A percentile compares a stretch with the other conserved stretches of the same genome.
These are phyloP conservation scores for Oncorhynchus clarkii DNA, from an alignment of 2,113 vertebrate species.

Conservation along the genomic window DNA sequence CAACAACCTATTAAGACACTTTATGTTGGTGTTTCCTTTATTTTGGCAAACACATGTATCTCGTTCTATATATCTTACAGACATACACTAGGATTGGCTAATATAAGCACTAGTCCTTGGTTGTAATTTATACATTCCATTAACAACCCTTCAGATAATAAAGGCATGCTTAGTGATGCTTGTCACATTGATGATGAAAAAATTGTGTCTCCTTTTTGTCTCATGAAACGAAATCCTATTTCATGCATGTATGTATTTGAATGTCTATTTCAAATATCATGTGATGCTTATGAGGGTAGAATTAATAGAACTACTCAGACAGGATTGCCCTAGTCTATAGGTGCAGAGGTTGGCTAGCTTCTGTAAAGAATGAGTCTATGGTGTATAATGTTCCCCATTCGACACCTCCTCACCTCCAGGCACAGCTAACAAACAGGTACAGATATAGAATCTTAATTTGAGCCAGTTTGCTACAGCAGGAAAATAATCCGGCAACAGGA, in stretches of 20 bases:
- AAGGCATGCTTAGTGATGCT: not conserved
- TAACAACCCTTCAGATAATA: not conserved
- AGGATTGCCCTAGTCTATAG: not conserved
- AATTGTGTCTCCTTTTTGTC: too few species aligned
- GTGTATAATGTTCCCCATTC: too few species aligned
- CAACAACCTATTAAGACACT: too few species aligned
- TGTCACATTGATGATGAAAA: not conserved
- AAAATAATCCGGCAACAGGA: too few species aligned
- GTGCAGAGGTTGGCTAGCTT: not conserved
- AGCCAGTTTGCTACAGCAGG: too few species aligned
- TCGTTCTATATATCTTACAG: not conserved
- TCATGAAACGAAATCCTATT: not conserved
- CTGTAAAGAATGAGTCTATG: too few species aligned
- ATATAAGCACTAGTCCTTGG: not conserved
- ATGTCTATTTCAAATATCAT: not conserved
- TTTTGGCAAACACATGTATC: too few species aligned
- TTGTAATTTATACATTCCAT: not conserved
- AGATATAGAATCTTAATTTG: too few species aligned
- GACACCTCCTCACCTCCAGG: not conserved
- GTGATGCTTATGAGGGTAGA: too few species aligned
- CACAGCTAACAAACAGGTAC: conserved; percentile 16
- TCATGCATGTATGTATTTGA: not conserved
- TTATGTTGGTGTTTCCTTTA: too few species aligned
- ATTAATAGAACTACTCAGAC: not conserved
- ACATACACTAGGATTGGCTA: not conserved